Conservation (phyloP, 2,113 vertebrate genomes). For the Syrrhaptes paradoxus region DNA sequence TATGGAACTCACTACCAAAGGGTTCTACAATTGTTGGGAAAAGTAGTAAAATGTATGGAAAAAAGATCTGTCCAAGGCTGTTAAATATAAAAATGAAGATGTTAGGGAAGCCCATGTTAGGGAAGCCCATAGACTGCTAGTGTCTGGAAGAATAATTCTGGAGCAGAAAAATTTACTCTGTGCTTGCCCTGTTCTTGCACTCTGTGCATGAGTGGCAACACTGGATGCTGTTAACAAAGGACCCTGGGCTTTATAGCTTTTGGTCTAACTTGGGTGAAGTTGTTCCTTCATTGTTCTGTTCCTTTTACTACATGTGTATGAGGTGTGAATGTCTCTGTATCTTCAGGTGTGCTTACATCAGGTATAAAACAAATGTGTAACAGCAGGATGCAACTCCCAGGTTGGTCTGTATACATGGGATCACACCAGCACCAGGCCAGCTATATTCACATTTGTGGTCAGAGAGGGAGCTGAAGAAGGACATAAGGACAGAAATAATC, state of each 20-base stretch:
- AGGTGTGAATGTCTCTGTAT: not conserved
- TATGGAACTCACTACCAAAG: not conserved
- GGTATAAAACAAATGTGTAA: not conserved
- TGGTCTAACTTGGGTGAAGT: not conserved
- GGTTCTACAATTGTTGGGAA: not conserved
- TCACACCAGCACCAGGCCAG: not conserved
- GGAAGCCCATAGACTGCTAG: not conserved
- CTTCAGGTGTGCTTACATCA: fast-evolving
- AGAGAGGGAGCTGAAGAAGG: not conserved
- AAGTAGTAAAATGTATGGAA: not conserved
- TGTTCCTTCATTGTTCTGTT: not conserved
- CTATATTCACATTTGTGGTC: not conserved
- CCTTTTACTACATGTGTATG: not conserved
- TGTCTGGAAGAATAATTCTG: not conserved
- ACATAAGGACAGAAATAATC: not conserved
- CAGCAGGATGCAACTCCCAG: not conserved
- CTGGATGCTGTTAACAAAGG: not conserved
- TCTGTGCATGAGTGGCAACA: not conserved
- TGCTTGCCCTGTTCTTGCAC: not conserved
- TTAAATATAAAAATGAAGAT: not conserved
- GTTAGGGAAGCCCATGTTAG: no score
- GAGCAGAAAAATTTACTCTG: not conserved
- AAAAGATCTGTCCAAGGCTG: not conserved
- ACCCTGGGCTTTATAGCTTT: not conserved
- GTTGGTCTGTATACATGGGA: not conserved